Evolutionary conservation across 2,888 invertebrate species (phyloP).

Genomic region (Drepana falcataria): DNA sequence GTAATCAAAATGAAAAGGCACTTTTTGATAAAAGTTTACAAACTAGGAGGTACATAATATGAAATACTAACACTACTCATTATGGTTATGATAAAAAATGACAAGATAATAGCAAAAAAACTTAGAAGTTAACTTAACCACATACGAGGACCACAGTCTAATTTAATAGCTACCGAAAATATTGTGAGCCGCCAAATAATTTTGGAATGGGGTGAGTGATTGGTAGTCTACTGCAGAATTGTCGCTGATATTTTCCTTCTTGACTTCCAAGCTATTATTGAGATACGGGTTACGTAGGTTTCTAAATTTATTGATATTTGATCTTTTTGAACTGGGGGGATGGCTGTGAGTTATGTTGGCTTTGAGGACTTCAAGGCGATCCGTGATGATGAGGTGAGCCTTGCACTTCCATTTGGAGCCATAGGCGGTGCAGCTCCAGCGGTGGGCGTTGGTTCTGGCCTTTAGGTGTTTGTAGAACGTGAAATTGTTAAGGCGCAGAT

Average conservation of each 20-base stretch:
- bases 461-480: conserved; percentile 67
- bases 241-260: conserved; percentile 11
- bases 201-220: conserved; percentile 45
- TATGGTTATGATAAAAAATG: not conserved
- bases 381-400: conserved; percentile 63
- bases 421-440: conserved; percentile 68
- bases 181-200: conserved; percentile 58
- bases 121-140: too few relatives aligned
- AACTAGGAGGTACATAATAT: not conserved
- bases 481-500: conserved; percentile 62
- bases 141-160: not conserved
- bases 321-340: conserved; percentile 41
- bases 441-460: conserved; percentile 55
- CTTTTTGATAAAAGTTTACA: conserved; percentile 11
- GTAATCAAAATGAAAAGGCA: conserved; percentile 20
- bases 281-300: not conserved
- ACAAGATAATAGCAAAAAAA: not conserved
- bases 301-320: conserved; percentile 9
- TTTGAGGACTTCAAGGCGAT: conserved; percentile 57
- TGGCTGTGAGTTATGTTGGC: conserved; percentile 58
- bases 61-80: not conserved
- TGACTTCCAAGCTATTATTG: conserved; percentile 13
- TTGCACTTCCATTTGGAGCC: conserved; percentile 64
- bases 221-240: conserved; percentile 13
- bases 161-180: conserved; percentile 49